A percentile compares a stretch with the other conserved stretches of the same genome.
These are phyloP conservation scores for Choloepus hoffmanni DNA, from an alignment of 2,113 vertebrate genomes.

Conservation along the genomic window DNA sequence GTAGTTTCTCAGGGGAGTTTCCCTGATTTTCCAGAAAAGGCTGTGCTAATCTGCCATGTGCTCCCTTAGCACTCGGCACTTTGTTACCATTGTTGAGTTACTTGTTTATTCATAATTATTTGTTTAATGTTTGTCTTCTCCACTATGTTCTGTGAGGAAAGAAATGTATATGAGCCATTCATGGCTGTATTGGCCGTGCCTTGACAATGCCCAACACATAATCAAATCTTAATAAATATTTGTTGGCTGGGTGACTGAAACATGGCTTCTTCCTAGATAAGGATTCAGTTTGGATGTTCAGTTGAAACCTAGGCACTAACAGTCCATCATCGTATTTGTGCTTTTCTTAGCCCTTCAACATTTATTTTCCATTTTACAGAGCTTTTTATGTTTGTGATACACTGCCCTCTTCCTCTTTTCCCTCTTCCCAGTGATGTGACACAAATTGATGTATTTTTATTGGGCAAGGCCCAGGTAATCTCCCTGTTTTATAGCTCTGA, in stretches of 20 bases:
- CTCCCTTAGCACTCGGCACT: background rate
- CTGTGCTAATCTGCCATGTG: background rate
- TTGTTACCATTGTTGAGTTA: background rate
- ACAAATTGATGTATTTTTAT: constrained; percentile 81
- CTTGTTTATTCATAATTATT: background rate
- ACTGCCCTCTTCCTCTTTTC: constrained; percentile 59
- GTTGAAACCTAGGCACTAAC: background rate
- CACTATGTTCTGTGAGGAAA: background rate
- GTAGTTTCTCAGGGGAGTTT: background rate
- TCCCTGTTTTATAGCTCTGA: constrained; percentile 83
- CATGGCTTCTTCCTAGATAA: background rate
- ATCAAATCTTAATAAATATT: background rate
- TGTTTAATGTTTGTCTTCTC: background rate
- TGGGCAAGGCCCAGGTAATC: constrained; percentile 82
- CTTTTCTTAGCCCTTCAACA: constrained; percentile 33
- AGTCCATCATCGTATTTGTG: background rate
- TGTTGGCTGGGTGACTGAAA: background rate
- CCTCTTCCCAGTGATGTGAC: constrained; percentile 65
- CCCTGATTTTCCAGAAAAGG: background rate
- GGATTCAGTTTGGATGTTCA: background rate
- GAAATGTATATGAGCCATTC: background rate
- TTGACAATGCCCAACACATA: background rate
- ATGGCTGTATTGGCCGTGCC: background rate
- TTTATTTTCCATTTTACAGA: constrained; percentile 68
- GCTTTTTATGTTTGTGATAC: background rate